These are phyloP conservation scores for Addax nasomaculatus DNA, from an alignment of 2,113 vertebrate genomes.

Conservation along the genomic window DNA sequence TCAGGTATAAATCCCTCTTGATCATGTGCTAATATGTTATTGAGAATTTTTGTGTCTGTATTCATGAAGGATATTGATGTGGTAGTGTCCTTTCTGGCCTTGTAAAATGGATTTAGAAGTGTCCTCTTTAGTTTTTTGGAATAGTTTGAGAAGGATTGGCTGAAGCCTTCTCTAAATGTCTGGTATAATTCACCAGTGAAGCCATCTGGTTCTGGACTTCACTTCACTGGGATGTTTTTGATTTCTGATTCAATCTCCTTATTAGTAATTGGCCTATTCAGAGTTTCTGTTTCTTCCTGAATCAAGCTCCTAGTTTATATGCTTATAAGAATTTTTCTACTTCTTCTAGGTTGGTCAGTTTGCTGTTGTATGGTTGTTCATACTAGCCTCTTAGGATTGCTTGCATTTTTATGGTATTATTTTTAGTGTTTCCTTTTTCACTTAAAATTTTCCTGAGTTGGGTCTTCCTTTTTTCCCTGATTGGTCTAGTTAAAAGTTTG, in stretches of 20 bases:
- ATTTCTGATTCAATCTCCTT: not conserved
- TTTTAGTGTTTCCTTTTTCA: not conserved
- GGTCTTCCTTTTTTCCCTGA: not conserved
- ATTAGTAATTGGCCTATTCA: not conserved
- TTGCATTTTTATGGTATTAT: not conserved
- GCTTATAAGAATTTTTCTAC: not conserved
- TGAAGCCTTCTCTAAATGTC: not conserved
- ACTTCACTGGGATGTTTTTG: not conserved
- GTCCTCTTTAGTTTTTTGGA: not conserved
- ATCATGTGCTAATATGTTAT: not conserved
- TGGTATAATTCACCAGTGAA: not conserved
- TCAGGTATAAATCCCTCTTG: not conserved
- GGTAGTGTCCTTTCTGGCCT: not conserved
- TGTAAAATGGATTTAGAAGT: not conserved
- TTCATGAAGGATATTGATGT: not conserved
- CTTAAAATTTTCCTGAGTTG: not conserved
- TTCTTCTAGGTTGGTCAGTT: not conserved
- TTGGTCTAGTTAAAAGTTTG: not conserved
- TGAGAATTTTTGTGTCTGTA: not conserved
- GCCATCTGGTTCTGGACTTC: not conserved
- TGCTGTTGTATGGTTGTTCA: not conserved
- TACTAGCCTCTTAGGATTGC: not conserved
- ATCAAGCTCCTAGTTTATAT: not conserved
- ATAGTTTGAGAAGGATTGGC: not conserved
- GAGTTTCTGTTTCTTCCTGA: not conserved